These are phyloP conservation scores for Aphaenogaster ashmeadi DNA, from an alignment of 1,140 invertebrate species.

Conservation along the genomic window DNA sequence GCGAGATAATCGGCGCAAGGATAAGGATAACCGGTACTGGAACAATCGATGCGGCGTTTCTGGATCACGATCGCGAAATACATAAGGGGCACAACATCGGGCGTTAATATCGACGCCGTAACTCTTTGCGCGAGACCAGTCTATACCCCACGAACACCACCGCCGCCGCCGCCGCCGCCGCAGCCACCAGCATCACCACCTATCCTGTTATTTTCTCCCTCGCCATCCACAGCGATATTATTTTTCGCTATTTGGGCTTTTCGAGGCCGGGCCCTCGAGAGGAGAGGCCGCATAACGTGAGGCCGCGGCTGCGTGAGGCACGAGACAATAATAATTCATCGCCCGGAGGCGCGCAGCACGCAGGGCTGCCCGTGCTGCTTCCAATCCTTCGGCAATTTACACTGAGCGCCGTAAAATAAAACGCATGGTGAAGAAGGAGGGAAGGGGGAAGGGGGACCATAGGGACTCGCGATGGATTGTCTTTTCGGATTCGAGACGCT, in stretches of 20 bases:
- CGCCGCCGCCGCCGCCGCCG: not conserved
- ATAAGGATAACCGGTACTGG: conserved; percentile 27
- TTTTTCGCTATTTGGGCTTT: conserved; percentile 69
- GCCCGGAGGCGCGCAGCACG: conserved; percentile 72
- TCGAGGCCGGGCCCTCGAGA: conserved; percentile 57
- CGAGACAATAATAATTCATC: conserved; percentile 81
- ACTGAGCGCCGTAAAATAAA: conserved; percentile 75
- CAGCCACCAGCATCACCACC: conserved; percentile 31
- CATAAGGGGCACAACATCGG: conserved; percentile 8
- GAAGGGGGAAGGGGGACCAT: conserved; percentile 25
- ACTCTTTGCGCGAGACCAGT: conserved; percentile 26
- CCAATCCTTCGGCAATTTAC: conserved; percentile 81
- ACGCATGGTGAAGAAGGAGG: conserved; percentile 9
- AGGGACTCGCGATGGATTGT: conserved; percentile 50
- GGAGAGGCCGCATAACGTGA: conserved; percentile 62
- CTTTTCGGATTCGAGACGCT: conserved; percentile 65
- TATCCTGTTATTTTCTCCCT: conserved; percentile 71
- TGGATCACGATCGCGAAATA: not conserved
- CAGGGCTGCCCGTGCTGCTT: conserved; percentile 76
- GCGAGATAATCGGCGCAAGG: conserved; percentile 25
- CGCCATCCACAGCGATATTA: conserved; percentile 64
- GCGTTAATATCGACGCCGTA: conserved; percentile 22
- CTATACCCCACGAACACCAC: not conserved
- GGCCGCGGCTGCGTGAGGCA: conserved; percentile 78
- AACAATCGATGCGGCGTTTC: conserved; percentile 45